Percentiles rank a stretch among this genome's conserved stretches.
Evolutionary conservation across 2,888 invertebrate species (phyloP).

Genomic region (Zaprionus obscuricornis): DNA sequence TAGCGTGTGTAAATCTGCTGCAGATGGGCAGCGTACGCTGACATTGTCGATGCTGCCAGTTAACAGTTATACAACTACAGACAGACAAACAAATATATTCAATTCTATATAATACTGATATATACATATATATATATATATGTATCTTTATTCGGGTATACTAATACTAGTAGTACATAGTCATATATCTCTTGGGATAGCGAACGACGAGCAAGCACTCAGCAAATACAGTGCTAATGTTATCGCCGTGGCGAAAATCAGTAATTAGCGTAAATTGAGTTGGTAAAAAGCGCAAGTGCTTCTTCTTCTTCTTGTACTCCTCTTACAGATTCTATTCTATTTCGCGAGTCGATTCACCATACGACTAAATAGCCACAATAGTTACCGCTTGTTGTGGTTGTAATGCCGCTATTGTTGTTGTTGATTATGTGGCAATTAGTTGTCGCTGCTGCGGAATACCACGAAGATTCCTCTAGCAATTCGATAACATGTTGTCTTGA

Average conservation of each 20-base stretch:
- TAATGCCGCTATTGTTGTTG: constrained; percentile 25
- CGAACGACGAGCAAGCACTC: constrained; percentile 12
- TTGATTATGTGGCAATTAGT: constrained; percentile 75
- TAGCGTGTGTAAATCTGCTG: constrained; percentile 44
- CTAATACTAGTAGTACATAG: no score
- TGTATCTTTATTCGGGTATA: not conserved
- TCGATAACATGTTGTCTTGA: constrained; percentile 42
- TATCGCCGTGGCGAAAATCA: constrained; percentile 68
- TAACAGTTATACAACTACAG: constrained; percentile 1
- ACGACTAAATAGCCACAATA: constrained; percentile 24
- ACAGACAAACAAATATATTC: no score
- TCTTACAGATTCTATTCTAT: constrained; percentile 46
- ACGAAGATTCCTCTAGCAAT: constrained; percentile 49
- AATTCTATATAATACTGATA: no score
- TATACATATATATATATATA: not conserved
- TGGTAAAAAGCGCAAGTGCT: constrained; percentile 73
- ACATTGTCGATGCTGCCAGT: constrained; percentile 27
- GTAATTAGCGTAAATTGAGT: constrained; percentile 78
- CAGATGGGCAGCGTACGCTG: constrained; percentile 57
- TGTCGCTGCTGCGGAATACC: constrained; percentile 68
- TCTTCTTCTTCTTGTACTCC: no score
- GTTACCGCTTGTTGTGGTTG: constrained; percentile 50
- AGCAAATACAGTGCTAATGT: constrained; percentile 25
- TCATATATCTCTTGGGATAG: constrained; percentile 30
- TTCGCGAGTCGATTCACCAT: constrained; percentile 1